Evolutionary conservation across 2,797 vertebrate genomes (phyloP).

Genomic region (Tauraco hartlaubi): DNA sequence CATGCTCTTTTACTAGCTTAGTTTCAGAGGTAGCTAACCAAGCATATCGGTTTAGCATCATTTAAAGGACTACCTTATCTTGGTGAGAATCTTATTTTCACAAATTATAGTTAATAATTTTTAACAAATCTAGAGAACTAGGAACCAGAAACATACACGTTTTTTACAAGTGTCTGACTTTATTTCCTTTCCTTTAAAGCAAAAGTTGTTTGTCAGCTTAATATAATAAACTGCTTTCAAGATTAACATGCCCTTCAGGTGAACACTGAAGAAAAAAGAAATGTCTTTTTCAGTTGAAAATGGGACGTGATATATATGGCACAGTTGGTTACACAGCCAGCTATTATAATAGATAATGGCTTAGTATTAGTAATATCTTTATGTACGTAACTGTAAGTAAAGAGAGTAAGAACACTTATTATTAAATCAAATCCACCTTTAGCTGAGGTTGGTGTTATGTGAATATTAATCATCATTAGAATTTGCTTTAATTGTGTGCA

Average conservation of each 20-base stretch:
- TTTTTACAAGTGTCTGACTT: not conserved
- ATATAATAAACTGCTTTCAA: not conserved
- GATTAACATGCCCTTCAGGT: not conserved
- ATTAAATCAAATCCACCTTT: not conserved
- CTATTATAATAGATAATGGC: not conserved
- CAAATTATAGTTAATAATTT: not conserved
- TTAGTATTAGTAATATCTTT: not conserved
- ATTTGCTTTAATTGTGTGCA: not conserved
- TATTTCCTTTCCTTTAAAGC: not conserved
- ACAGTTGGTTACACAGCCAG: not conserved
- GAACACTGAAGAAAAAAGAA: not conserved
- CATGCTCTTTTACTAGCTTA: not conserved
- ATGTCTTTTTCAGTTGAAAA: not conserved
- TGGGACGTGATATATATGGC: not conserved
- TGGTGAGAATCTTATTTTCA: not conserved
- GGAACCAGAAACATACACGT: not conserved
- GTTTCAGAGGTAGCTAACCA: not conserved
- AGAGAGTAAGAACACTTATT: not conserved
- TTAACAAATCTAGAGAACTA: not conserved
- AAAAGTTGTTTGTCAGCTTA: not conserved
- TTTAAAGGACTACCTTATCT: not conserved
- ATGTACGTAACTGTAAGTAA: not conserved
- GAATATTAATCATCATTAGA: not conserved
- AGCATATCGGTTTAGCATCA: not conserved
- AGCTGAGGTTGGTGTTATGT: not conserved